These are phyloP conservation scores for Tyto alba DNA, from an alignment of 2,113 vertebrate species.

Conservation along the genomic window DNA sequence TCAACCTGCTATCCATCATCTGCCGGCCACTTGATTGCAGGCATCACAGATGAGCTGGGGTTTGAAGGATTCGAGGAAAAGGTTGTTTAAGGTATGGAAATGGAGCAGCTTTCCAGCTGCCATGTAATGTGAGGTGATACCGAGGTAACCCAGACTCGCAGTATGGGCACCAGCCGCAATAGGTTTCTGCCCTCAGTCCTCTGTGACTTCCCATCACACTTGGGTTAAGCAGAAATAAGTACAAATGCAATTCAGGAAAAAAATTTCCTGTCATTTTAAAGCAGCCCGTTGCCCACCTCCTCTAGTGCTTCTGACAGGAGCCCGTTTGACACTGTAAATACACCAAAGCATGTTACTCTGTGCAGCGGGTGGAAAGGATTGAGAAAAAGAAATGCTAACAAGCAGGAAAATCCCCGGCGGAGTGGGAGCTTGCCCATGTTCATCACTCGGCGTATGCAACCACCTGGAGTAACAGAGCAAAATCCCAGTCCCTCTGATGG, in stretches of 20 bases:
- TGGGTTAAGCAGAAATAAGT: not conserved
- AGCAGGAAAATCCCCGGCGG: rapidly evolving
- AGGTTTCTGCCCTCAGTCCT: not conserved
- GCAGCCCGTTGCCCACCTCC: not conserved
- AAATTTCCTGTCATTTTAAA: not conserved
- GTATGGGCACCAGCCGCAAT: not conserved
- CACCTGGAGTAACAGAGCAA: not conserved
- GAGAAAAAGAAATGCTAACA: not conserved
- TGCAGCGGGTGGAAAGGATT: not conserved
- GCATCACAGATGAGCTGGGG: not conserved
- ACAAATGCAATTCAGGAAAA: not conserved
- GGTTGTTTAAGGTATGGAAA: not conserved
- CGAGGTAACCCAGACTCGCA: rapidly evolving
- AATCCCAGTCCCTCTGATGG: not conserved
- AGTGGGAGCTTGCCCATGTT: not conserved
- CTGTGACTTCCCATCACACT: not conserved
- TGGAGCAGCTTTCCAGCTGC: not conserved
- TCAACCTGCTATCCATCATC: conserved; percentile 6
- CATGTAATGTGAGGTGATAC: not conserved
- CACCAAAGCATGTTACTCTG: not conserved
- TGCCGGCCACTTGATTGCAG: not conserved
- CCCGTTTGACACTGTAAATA: not conserved
- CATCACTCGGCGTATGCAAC: not conserved
- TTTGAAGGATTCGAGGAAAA: not conserved
- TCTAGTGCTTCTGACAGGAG: not conserved